phyloP scores from a whole-genome alignment of 2,888 invertebrate genomes.

The Meandrusa payeni region DNA sequence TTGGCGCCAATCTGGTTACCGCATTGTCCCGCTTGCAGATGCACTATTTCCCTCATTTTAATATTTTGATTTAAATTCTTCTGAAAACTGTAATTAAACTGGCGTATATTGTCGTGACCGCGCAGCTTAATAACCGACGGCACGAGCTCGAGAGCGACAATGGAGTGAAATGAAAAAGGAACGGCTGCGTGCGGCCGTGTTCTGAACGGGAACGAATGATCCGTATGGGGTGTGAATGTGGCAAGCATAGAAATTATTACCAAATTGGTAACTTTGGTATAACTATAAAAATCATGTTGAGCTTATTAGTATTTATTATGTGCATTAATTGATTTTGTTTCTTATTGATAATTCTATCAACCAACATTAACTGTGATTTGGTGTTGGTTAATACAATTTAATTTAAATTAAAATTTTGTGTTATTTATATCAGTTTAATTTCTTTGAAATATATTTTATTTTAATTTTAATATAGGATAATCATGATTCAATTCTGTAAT shows the following conservation, averaged over 20 bases:
- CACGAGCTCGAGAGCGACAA: constrained; percentile 35
- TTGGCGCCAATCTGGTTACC: constrained; percentile 90
- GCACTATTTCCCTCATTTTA: constrained; percentile 90
- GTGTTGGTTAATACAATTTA: no score
- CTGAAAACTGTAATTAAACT: constrained; percentile 26
- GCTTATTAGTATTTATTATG: no score
- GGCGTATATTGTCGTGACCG: constrained; percentile 33
- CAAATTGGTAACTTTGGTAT: constrained; percentile 36
- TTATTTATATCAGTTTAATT: no score
- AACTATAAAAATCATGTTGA: no score
- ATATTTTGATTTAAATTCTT: constrained; percentile 43
- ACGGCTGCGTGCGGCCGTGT: constrained; percentile 33
- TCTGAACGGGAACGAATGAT: constrained; percentile 40
- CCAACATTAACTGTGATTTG: no score
- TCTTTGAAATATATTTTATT: no score
- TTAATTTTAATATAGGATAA: no score
- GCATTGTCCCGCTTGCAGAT: constrained; percentile 91
- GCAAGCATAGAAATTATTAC: constrained; percentile 33
- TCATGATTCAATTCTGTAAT: no score
- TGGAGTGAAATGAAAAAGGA: constrained; percentile 56
- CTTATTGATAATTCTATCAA: no score
- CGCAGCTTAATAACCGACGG: constrained; percentile 43
- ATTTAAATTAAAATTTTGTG: no score
- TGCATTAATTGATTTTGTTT: no score
- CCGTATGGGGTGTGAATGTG: constrained; percentile 61